Conservation (phyloP, 2,113 vertebrate genomes). For the Apodemus sylvaticus region DNA sequence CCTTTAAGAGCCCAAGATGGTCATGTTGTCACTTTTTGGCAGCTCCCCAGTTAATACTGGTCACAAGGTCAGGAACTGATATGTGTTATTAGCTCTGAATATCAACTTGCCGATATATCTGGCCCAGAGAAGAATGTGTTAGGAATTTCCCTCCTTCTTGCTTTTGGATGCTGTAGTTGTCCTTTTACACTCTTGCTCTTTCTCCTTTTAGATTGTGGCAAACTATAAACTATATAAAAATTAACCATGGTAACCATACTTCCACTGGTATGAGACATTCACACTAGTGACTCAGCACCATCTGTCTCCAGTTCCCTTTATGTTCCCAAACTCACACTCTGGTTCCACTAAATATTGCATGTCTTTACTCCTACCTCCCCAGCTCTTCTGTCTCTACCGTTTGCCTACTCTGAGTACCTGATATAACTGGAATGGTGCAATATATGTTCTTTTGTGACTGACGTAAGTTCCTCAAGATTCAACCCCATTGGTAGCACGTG, state of each 20-base stretch:
- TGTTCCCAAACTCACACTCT: neutral
- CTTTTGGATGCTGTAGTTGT: neutral
- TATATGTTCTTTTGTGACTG: neutral
- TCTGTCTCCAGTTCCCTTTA: neutral
- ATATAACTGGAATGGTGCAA: neutral
- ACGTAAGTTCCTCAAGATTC: neutral
- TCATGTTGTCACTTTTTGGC: neutral
- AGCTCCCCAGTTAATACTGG: neutral
- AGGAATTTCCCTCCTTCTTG: neutral
- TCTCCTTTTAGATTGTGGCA: neutral
- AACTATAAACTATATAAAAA: conserved; percentile 5
- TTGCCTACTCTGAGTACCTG: neutral
- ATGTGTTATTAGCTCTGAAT: neutral
- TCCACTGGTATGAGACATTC: neutral
- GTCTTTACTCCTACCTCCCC: neutral
- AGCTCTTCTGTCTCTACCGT: neutral
- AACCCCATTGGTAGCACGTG: neutral
- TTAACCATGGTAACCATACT: neutral
- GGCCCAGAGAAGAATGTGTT: neutral
- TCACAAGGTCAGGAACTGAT: neutral
- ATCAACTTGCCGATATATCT: neutral
- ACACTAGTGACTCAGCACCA: neutral
- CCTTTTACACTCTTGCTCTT: neutral
- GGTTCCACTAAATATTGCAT: neutral
- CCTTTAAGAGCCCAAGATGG: neutral